phyloP scores from a whole-genome alignment of 2,113 vertebrate genomes.

The Pao palembangensis region DNA sequence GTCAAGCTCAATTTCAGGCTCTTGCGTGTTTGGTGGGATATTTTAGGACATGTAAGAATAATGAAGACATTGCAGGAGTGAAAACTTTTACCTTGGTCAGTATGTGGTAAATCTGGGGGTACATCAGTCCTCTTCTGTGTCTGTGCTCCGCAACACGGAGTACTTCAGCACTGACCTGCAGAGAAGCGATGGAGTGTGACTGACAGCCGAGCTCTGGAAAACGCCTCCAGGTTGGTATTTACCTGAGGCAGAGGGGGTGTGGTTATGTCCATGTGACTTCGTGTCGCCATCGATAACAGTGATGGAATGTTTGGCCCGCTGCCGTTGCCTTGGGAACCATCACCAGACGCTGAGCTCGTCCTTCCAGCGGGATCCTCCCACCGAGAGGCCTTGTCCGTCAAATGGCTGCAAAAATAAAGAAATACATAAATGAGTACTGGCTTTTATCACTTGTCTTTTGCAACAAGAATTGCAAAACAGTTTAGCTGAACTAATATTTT shows the following conservation, averaged over 20 bases:
- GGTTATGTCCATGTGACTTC: constrained; percentile 92
- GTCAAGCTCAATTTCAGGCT: no score
- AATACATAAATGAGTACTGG: not conserved
- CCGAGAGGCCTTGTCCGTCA: constrained; percentile 78
- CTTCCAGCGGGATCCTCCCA: constrained; percentile 79
- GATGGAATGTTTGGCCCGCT: constrained; percentile 84
- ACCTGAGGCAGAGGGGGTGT: constrained; percentile 88
- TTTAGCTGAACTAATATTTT: not conserved
- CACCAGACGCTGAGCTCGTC: constrained; percentile 67
- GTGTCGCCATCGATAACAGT: constrained; percentile 88
- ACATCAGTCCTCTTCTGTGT: constrained; percentile 90
- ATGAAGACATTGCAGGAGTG: not conserved
- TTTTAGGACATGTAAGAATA: no score
- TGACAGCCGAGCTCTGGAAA: no score
- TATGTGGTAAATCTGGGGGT: constrained; percentile 89
- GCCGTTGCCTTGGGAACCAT: constrained; percentile 76
- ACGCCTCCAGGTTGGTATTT: not conserved
- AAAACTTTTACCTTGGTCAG: constrained; percentile 82
- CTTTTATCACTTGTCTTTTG: not conserved
- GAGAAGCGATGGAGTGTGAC: not conserved
- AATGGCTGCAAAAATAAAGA: constrained; percentile 67
- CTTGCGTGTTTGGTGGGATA: no score
- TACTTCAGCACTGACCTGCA: constrained; percentile 84
- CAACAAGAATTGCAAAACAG: not conserved
- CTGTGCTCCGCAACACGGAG: constrained; percentile 88